Conservation (phyloP, 1,140 invertebrate genomes). For the Drosophila ananassae region DNA sequence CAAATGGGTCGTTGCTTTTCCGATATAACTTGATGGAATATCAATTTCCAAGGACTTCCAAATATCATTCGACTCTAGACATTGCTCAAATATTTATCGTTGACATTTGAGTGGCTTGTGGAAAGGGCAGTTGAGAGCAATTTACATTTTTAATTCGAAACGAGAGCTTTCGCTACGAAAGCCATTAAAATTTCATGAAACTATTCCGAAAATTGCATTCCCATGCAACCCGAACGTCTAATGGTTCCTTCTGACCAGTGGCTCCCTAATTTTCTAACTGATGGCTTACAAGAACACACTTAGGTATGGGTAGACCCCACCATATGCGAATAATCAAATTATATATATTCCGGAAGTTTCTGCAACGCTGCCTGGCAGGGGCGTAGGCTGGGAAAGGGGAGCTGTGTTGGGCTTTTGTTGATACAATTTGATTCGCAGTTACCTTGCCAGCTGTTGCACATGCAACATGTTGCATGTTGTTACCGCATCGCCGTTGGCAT, state of each 20-base stretch:
- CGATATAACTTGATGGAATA: slow-evolving; percentile 5
- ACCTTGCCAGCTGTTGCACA: slow-evolving; percentile 54
- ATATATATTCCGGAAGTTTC: slow-evolving; percentile 36
- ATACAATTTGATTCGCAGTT: slow-evolving; percentile 34
- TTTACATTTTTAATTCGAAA: slow-evolving; percentile 49
- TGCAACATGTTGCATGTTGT: slow-evolving; percentile 81
- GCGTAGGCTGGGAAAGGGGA: slow-evolving; percentile 4
- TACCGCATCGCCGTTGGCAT: slow-evolving; percentile 44
- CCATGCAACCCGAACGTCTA: slow-evolving; percentile 14
- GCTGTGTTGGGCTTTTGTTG: background rate
- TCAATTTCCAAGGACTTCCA: background rate
- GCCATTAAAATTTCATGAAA: slow-evolving; percentile 36
- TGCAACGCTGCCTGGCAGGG: slow-evolving; percentile 19
- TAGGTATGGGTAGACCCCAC: background rate
- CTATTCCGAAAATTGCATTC: slow-evolving; percentile 36
- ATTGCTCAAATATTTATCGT: slow-evolving; percentile 32
- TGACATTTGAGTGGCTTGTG: slow-evolving; percentile 21
- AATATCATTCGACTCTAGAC: background rate
- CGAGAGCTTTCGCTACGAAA: background rate
- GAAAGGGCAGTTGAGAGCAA: slow-evolving; percentile 6
- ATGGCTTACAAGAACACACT: background rate
- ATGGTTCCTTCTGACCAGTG: slow-evolving; percentile 12
- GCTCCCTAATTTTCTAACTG: slow-evolving; percentile 16
- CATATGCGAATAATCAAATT: background rate
- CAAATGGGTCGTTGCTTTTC: background rate